These are phyloP conservation scores for Perognathus longimembris DNA, from an alignment of 2,113 vertebrate species.

Conservation along the genomic window DNA sequence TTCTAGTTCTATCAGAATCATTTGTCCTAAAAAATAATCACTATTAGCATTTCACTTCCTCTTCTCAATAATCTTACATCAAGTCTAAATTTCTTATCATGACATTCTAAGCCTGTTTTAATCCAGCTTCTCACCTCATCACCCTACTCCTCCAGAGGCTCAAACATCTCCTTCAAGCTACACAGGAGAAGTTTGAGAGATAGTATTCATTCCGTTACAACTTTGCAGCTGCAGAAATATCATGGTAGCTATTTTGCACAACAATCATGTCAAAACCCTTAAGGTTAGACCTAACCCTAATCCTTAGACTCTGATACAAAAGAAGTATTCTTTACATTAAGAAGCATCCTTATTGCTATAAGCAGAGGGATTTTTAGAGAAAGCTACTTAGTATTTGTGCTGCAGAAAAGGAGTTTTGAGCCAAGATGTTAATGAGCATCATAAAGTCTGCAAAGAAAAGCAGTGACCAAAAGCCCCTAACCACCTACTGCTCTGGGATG, in stretches of 20 bases:
- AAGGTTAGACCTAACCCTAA: constrained; percentile 12
- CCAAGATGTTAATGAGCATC: constrained; percentile 57
- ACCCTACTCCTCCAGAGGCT: background rate
- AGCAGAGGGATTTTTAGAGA: constrained; percentile 49
- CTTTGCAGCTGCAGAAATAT: constrained; percentile 18
- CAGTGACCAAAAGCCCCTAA: constrained; percentile 29
- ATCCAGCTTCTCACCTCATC: constrained; percentile 4
- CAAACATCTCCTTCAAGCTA: constrained; percentile 17
- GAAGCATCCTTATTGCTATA: constrained; percentile 35
- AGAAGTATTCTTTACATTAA: constrained; percentile 53
- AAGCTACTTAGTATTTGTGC: constrained; percentile 58
- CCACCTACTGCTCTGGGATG: background rate
- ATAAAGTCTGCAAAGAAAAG: constrained; percentile 47
- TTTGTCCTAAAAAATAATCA: background rate
- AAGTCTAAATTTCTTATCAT: constrained; percentile 34
- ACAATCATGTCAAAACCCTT: constrained; percentile 41
- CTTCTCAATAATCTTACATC: constrained; percentile 18
- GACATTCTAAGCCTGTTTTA: background rate
- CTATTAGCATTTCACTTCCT: constrained; percentile 17
- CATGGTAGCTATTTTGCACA: constrained; percentile 25
- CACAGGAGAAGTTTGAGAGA: constrained; percentile 22
- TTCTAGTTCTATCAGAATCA: background rate
- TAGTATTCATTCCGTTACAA: constrained; percentile 56
- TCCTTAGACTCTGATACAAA: constrained; percentile 43
- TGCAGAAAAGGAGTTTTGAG: background rate